A percentile compares a stretch with the other conserved stretches of the same genome.
phyloP scores from a whole-genome alignment of 2,888 invertebrate genomes.

The Epistrophella euchroma region DNA sequence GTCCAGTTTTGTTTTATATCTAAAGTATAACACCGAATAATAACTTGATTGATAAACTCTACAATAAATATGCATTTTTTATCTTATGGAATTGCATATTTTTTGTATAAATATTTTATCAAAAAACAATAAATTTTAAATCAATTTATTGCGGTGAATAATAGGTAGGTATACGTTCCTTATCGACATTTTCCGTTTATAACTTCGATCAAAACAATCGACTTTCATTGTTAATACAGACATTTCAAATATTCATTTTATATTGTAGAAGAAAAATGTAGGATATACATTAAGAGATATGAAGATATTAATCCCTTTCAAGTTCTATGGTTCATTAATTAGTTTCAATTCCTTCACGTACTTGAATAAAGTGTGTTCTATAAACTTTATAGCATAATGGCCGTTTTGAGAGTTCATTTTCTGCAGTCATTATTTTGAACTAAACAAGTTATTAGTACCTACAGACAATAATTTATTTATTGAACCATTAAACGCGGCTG shows the following conservation, averaged over 20 bases:
- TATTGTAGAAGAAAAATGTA: background rate
- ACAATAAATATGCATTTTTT: background rate
- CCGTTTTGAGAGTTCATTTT: too few relatives aligned
- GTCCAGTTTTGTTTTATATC: background rate
- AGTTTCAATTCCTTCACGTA: too few relatives aligned
- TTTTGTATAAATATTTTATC: background rate
- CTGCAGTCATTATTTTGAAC: too few relatives aligned
- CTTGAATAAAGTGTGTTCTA: too few relatives aligned
- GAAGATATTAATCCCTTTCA: too few relatives aligned
- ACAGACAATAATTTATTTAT: too few relatives aligned
- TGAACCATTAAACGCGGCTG: too few relatives aligned
- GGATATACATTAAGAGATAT: too few relatives aligned
- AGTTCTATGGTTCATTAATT: too few relatives aligned
- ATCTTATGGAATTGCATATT: background rate
- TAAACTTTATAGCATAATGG: too few relatives aligned
- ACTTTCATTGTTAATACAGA: background rate
- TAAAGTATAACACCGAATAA: background rate
- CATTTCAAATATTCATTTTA: background rate
- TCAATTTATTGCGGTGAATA: background rate
- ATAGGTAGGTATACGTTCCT: background rate
- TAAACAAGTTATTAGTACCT: too few relatives aligned
- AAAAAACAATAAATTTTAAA: background rate
- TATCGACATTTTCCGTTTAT: constrained; percentile 49
- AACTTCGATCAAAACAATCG: background rate
- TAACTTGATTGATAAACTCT: background rate